Evolutionary conservation across 2,797 vertebrate species (phyloP).

Genomic region (Crenichthys baileyi): DNA sequence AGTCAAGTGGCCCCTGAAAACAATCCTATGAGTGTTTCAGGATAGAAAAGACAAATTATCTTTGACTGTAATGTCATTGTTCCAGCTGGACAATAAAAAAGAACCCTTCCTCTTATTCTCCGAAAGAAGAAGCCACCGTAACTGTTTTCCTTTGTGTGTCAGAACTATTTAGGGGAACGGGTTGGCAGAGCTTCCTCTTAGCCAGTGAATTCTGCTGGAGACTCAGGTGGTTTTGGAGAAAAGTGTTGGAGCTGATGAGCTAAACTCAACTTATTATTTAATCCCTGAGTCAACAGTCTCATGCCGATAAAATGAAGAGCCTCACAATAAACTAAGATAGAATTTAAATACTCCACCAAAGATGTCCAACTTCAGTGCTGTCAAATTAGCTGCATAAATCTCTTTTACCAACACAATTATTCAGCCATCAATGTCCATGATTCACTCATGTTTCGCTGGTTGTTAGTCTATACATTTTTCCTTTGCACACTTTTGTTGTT

Average conservation of each 20-base stretch:
- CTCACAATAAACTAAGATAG: slow-evolving; percentile 79
- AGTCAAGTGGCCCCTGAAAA: slow-evolving; percentile 64
- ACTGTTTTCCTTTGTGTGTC: not conserved
- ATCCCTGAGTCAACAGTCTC: slow-evolving; percentile 84
- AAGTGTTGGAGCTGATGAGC: slow-evolving; percentile 72
- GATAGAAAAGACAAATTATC: slow-evolving; percentile 43
- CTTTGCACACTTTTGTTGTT: not conserved
- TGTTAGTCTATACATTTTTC: not conserved
- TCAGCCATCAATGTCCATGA: not conserved
- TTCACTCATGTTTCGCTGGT: slow-evolving; percentile 19
- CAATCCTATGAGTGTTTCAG: slow-evolving; percentile 51
- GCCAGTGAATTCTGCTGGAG: slow-evolving; percentile 72
- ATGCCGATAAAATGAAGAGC: slow-evolving; percentile 81
- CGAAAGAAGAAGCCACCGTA: not conserved
- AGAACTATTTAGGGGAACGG: slow-evolving; percentile 66
- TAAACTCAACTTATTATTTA: slow-evolving; percentile 82
- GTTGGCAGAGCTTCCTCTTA: slow-evolving; percentile 78
- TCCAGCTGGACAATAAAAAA: not conserved
- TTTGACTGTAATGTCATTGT: slow-evolving; percentile 38
- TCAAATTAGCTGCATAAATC: slow-evolving; percentile 57
- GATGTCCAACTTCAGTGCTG: slow-evolving; percentile 60
- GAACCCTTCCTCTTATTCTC: not conserved
- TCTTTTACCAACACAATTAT: slow-evolving; percentile 44
- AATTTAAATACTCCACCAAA: slow-evolving; percentile 69
- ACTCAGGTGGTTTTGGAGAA: slow-evolving; percentile 79